Conservation (phyloP, 1,140 invertebrate species). For the Macrotrachela quadricornifera region DNA sequence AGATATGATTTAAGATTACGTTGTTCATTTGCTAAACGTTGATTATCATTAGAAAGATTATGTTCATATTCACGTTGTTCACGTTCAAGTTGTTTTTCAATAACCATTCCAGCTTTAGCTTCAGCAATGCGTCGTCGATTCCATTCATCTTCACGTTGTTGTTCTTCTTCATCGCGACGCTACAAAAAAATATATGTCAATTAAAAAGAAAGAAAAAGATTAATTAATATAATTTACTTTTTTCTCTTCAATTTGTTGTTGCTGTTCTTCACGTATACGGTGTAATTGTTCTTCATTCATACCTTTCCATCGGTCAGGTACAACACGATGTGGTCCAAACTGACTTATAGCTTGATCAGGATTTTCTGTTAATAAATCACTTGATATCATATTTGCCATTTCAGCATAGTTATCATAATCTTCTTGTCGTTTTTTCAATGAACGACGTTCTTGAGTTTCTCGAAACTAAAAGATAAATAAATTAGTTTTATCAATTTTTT, state of each 20-base stretch:
- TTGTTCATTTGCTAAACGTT: constrained; percentile 41
- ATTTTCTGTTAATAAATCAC: constrained; percentile 64
- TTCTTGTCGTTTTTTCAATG: constrained; percentile 36
- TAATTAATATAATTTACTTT: constrained; percentile 30
- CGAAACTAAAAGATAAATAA: too few species aligned
- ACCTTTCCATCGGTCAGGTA: constrained; percentile 56
- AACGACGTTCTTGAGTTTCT: constrained; percentile 32
- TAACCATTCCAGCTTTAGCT: constrained; percentile 32
- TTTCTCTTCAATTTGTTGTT: constrained; percentile 45
- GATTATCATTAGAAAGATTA: constrained; percentile 41
- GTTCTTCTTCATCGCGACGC: constrained; percentile 30
- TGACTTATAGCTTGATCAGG: constrained; percentile 49
- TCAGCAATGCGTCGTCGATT: constrained; percentile 22
- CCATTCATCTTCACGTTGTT: constrained; percentile 17
- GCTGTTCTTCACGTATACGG: constrained; percentile 44
- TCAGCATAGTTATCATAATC: constrained; percentile 58
- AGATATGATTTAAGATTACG: constrained; percentile 40
- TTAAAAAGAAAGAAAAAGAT: constrained; percentile 16
- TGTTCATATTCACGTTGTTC: constrained; percentile 32
- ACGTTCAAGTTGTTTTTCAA: constrained; percentile 30
- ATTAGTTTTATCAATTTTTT: too few species aligned
- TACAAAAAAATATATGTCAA: too few species aligned
- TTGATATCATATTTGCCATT: constrained; percentile 60
- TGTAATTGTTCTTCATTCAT: constrained; percentile 50
- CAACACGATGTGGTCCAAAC: constrained; percentile 45